phyloP scores from a whole-genome alignment of 2,113 vertebrate genomes.

The Nymphicus hollandicus region DNA sequence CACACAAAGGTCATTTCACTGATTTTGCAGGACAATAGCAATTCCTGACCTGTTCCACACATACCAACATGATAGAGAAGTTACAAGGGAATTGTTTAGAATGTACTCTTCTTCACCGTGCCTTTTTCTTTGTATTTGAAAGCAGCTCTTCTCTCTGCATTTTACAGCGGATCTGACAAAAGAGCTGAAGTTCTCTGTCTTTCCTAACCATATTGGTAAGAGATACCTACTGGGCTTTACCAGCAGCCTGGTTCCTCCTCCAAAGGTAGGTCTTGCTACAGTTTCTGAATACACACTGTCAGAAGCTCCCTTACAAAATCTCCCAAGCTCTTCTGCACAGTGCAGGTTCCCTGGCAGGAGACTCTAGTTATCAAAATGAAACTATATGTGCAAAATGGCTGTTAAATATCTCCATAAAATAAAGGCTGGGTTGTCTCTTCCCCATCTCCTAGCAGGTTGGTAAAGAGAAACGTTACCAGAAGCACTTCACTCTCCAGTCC shows the following conservation, averaged over 20 bases:
- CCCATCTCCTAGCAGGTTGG: background rate
- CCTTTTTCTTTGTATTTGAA: background rate
- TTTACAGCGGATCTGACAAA: background rate
- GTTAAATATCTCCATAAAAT: background rate
- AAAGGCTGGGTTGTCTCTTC: background rate
- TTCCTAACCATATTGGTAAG: background rate
- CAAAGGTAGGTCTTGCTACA: background rate
- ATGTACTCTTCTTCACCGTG: background rate
- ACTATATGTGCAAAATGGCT: rapidly evolving
- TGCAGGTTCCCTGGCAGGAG: background rate
- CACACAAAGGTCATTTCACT: background rate
- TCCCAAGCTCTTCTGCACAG: background rate
- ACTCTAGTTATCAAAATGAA: background rate
- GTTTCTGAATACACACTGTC: background rate
- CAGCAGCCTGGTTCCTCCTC: background rate
- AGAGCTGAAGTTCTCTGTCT: background rate
- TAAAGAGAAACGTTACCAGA: background rate
- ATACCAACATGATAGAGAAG: background rate
- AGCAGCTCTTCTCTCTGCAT: background rate
- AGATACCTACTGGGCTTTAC: background rate
- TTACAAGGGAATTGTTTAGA: background rate
- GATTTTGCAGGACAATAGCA: background rate
- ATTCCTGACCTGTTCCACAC: background rate
- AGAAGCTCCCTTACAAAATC: conserved; percentile 5
- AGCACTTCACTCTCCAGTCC: background rate